Evolutionary conservation across 2,797 vertebrate species (phyloP).

Genomic region (Benthosema pterotum): DNA sequence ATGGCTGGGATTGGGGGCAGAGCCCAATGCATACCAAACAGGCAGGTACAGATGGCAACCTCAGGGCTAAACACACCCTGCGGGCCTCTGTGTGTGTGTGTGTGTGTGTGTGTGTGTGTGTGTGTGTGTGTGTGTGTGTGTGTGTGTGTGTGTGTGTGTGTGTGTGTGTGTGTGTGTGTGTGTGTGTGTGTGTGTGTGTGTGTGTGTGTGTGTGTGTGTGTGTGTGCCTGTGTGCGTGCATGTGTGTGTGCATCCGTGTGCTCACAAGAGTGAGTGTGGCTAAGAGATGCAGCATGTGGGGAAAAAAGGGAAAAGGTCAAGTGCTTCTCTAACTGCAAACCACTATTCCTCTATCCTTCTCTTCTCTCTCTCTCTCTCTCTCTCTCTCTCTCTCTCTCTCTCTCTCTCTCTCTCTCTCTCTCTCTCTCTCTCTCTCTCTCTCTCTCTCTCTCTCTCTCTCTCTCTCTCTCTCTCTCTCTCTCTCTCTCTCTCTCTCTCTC

Average conservation of each 20-base stretch:
- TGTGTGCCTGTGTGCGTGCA: not conserved
- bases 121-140: slow-evolving; percentile 22
- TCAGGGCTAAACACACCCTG: slow-evolving; percentile 66
- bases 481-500: slow-evolving; percentile 8
- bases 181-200: slow-evolving; percentile 21
- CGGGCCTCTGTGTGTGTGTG: slow-evolving; percentile 38
- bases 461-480: slow-evolving; percentile 4
- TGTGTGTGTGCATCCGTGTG: not conserved
- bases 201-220: slow-evolving; percentile 8
- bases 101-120: slow-evolving; percentile 18
- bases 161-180: slow-evolving; percentile 25
- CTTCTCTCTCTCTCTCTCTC: slow-evolving; percentile 12
- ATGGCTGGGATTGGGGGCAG: slow-evolving; percentile 40
- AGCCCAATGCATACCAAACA: slow-evolving; percentile 67
- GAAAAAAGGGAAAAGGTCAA: slow-evolving; percentile 66
- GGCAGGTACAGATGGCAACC: slow-evolving; percentile 74
- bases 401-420: not conserved
- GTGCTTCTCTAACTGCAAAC: slow-evolving; percentile 47
- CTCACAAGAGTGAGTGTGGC: slow-evolving; percentile 1
- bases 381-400: slow-evolving; percentile 18
- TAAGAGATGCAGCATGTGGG: slow-evolving; percentile 36
- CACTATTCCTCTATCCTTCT: slow-evolving; percentile 28
- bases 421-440: not conserved
- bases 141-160: slow-evolving; percentile 13
- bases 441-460: not conserved